Evolutionary conservation across 1,140 invertebrate genomes (phyloP), one percentile per base, ranked within the genome.

Genomic region (Trialeurodes vaporariorum): DNA sequence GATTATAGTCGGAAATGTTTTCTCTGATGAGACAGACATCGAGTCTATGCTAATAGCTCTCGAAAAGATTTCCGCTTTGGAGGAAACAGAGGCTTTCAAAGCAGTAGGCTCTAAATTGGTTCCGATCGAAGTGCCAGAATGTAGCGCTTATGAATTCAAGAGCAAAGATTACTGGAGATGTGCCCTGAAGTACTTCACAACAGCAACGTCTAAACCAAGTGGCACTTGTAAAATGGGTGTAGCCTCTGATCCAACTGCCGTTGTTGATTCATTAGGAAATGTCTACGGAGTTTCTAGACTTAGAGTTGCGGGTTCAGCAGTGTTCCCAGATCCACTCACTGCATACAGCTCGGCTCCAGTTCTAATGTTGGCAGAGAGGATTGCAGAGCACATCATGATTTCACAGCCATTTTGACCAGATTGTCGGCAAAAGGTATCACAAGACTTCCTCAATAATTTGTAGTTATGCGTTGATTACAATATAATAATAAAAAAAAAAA

Each of bases 1-100:
- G 0, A 75, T 84, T 2, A 91, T 96, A 49, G 86, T 90, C 75
- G 89, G 92, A 0, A 90, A 90, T 73, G 94, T 93, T 74, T 87
- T 88, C 49, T 76, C 83, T 0, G 78, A 89, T 76, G 83, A 83
- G 0, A 75, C 82, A 2, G 90, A 92, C 73, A 76, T 90, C 9
- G 81, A 84, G 70, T 76, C 85, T 49, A 76, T 91, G 75, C 83
- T 90, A 74, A 77, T 77, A 73, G 64, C 64, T 1, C 22, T 76
- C 0, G 61, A 64, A 17, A 12, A 73, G 5, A 62, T 63, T 11
- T 34, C 63, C 0, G 2, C 40, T 0, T 58, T 70, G n/a, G 26
- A 59, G 1, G 61, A 73, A 25, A 73, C 76, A 1, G 34, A 66
- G 22, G 69, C 73, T 0, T 66, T 78, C 63, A 58, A 71, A 25